A percentile compares a stretch with the other conserved stretches of the same genome.
phyloP scores from a whole-genome alignment of 23 tunicate species.

The Trididemnum clinides region DNA sequence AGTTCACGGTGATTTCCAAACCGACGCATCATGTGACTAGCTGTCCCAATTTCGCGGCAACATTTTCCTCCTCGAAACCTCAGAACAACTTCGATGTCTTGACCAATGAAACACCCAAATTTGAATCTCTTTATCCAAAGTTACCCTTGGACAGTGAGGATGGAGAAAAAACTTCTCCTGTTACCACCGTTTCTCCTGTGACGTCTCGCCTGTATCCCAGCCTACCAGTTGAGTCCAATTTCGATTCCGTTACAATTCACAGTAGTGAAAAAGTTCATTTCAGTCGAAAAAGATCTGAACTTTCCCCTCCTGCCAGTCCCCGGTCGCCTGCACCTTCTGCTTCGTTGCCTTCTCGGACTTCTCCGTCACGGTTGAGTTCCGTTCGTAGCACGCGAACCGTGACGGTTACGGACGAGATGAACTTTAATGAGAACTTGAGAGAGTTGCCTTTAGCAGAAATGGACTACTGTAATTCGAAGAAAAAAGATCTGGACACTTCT shows the following conservation, averaged over 20 bases:
- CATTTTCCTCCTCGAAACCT: not conserved
- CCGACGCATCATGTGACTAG: constrained; percentile 1
- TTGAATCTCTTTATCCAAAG: constrained; percentile 5
- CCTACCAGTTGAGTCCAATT: not conserved
- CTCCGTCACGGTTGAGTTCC: not conserved
- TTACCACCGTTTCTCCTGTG: not conserved
- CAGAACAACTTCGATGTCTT: not conserved
- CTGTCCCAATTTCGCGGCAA: not conserved
- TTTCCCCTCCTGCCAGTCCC: not conserved
- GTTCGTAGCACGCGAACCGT: constrained; percentile 3
- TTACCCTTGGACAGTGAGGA: not conserved
- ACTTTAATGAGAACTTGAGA: not conserved
- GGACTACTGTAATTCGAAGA: not conserved
- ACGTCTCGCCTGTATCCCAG: not conserved
- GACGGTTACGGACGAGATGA: not conserved
- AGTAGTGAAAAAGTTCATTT: not conserved
- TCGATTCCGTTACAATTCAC: not conserved
- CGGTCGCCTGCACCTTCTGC: not conserved
- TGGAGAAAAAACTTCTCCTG: not conserved
- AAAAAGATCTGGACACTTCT: not conserved
- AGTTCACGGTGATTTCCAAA: too few relatives aligned
- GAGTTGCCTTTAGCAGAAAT: constrained; percentile 26
- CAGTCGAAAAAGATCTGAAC: not conserved
- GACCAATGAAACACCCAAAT: not conserved
- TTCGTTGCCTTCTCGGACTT: not conserved